Evolutionary conservation across 30 jellyfish, hydroid and myxozoan genomes (phyloP).

Genomic region (Catostylus mosaicus): DNA sequence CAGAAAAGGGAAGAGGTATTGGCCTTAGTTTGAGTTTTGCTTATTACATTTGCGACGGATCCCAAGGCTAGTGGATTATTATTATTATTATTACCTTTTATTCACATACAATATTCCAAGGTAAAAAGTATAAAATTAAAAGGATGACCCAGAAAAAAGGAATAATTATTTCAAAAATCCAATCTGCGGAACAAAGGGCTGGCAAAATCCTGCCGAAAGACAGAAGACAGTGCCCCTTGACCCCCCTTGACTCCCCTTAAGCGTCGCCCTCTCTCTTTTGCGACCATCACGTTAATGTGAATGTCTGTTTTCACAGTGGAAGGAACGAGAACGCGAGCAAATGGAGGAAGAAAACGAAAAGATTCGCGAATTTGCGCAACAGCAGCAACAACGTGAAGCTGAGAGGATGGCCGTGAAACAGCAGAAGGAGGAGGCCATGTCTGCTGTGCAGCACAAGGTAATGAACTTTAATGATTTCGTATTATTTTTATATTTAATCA

Average conservation of each 20-base stretch:
- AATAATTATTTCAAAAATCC: too few species aligned
- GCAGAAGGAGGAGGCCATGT: constrained; percentile 86
- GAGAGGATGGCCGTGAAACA: constrained; percentile 76
- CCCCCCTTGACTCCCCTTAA: too few species aligned
- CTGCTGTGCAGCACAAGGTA: constrained; percentile 88
- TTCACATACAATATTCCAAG: not conserved
- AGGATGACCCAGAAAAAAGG: too few species aligned
- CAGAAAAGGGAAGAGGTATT: constrained; percentile 85
- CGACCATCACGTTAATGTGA: too few species aligned
- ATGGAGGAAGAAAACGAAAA: constrained; percentile 95
- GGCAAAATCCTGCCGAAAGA: too few species aligned
- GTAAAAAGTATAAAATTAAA: too few species aligned
- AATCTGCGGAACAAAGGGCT: too few species aligned
- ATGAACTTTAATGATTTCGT: too few species aligned
- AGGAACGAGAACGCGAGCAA: constrained; percentile 64
- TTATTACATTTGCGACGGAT: not conserved
- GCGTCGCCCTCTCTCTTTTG: too few species aligned
- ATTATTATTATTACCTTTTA: not conserved
- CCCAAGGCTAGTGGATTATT: not conserved
- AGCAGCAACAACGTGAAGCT: constrained; percentile 85
- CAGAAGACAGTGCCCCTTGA: too few species aligned
- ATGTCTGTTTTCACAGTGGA: constrained; percentile 69
- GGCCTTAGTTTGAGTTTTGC: too few species aligned
- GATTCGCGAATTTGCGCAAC: constrained; percentile 79
- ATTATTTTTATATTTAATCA: too few species aligned